phyloP scores from a whole-genome alignment of 2,113 vertebrate genomes.

The Limnothrissa miodon region DNA sequence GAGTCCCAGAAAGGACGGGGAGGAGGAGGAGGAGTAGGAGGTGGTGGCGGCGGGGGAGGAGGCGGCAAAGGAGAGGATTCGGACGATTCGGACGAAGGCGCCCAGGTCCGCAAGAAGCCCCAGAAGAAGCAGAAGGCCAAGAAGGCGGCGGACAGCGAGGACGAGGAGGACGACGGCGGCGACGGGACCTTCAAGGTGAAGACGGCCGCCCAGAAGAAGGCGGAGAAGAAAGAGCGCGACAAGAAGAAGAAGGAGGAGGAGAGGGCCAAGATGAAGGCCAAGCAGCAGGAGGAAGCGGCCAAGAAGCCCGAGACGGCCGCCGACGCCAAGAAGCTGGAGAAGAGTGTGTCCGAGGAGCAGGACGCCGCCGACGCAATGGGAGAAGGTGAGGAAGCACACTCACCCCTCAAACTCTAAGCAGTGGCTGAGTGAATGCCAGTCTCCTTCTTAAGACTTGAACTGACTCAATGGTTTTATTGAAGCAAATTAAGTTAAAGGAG shows the following conservation, averaged over 20 bases:
- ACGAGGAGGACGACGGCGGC: conserved; percentile 72
- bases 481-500: too few species aligned
- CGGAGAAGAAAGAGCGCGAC: conserved; percentile 96
- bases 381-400: conserved; percentile 72
- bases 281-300: conserved; percentile 81
- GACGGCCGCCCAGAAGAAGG: conserved; percentile 96
- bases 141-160: conserved; percentile 64
- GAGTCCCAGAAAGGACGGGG: conserved; percentile 32
- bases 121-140: conserved; percentile 84
- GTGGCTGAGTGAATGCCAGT: too few species aligned
- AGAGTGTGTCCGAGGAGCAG: conserved; percentile 64
- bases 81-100: conserved; percentile 63
- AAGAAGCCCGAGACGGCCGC: conserved; percentile 55
- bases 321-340: conserved; percentile 51
- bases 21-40: conserved; percentile 22
- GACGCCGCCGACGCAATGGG: conserved; percentile 68
- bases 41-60: conserved; percentile 43
- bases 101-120: conserved; percentile 69
- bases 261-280: conserved; percentile 77
- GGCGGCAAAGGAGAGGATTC: conserved; percentile 65
- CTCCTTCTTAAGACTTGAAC: too few species aligned
- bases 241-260: conserved; percentile 91
- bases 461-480: too few species aligned
- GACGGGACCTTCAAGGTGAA: conserved; percentile 85
- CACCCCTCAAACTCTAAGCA: too few species aligned